Conservation (phyloP, 2,888 invertebrate species). For the Pasiphila rectangulata region DNA sequence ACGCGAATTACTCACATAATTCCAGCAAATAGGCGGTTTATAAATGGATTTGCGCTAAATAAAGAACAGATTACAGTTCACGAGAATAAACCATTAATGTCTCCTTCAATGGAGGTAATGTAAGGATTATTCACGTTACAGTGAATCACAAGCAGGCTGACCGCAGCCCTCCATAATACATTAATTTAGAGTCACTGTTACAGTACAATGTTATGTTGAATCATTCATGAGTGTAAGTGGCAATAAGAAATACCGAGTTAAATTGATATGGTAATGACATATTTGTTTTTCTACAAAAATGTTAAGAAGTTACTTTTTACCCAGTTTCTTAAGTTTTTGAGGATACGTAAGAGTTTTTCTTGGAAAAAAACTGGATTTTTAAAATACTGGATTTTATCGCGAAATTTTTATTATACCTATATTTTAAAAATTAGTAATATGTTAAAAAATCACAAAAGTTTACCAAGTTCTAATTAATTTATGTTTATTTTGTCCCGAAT, state of each 20-base stretch:
- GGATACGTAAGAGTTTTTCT: too few relatives aligned
- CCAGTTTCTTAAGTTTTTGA: too few relatives aligned
- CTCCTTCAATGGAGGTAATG: constrained; percentile 8
- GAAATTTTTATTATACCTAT: too few relatives aligned
- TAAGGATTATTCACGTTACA: constrained; percentile 9
- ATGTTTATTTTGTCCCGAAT: too few relatives aligned
- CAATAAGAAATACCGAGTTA: neutral
- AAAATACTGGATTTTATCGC: too few relatives aligned
- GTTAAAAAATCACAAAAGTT: too few relatives aligned
- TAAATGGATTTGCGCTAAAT: constrained; percentile 13
- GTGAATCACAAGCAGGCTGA: constrained; percentile 15
- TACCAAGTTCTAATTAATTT: too few relatives aligned
- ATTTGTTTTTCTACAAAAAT: too few relatives aligned
- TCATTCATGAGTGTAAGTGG: neutral
- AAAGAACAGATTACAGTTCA: constrained; percentile 10
- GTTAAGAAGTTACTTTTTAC: too few relatives aligned
- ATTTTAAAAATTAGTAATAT: too few relatives aligned
- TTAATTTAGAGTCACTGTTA: constrained; percentile 9
- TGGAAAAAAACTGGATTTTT: too few relatives aligned
- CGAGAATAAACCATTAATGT: constrained; percentile 9
- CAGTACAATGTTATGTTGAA: constrained; percentile 5
- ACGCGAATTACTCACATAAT: constrained; percentile 5
- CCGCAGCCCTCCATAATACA: constrained; percentile 8
- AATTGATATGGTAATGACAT: too few relatives aligned
- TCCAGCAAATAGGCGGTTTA: constrained; percentile 6